Conservation (phyloP, 2,113 vertebrate genomes). For the Hyaena hyaena region DNA sequence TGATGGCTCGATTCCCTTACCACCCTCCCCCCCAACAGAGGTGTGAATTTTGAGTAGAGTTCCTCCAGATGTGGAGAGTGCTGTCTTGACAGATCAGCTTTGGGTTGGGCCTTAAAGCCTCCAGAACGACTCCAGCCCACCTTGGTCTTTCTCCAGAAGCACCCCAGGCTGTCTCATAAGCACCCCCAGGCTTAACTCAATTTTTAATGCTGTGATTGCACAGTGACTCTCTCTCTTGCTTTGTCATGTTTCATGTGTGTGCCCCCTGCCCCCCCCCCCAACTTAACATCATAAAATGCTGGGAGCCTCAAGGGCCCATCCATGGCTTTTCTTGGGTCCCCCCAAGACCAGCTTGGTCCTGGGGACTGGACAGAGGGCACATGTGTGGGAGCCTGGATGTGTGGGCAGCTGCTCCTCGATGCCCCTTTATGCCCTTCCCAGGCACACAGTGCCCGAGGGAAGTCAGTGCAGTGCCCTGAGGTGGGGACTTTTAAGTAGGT, state of each 20-base stretch:
- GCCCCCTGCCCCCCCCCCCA: neutral
- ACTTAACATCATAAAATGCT: neutral
- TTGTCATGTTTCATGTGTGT: neutral
- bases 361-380: neutral
- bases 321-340: neutral
- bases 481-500: constrained; percentile 35
- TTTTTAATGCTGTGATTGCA: neutral
- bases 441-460: neutral
- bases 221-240: neutral
- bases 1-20: neutral
- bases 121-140: neutral
- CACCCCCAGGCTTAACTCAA: neutral
- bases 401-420: neutral
- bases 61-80: neutral
- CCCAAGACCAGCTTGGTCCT: neutral
- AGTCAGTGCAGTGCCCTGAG: constrained; percentile 50
- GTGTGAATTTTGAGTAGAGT: neutral
- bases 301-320: neutral
- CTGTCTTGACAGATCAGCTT: neutral
- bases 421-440: neutral
- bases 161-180: neutral
- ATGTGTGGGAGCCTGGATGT: neutral
- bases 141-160: neutral
- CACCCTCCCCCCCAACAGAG: neutral
- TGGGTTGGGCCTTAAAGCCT: neutral